phyloP scores from a whole-genome alignment of 92 coral and sea anemone species.

The Epizoanthus fatuus region DNA sequence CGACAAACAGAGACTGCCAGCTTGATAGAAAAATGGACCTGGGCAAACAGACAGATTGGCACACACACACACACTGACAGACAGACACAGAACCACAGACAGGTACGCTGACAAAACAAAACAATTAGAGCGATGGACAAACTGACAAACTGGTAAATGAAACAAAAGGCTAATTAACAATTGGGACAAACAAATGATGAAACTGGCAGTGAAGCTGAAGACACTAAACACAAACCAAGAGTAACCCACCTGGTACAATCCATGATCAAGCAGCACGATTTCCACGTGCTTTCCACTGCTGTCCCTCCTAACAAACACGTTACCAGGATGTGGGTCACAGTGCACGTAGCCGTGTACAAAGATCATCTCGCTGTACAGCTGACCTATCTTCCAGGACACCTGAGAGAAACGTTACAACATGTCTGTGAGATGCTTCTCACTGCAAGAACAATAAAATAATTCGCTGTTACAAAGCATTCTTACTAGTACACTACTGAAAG shows the following conservation, averaged over 20 bases:
- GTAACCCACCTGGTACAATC: slow-evolving; percentile 89
- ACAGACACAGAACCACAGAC: too few species aligned
- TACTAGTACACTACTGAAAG: too few species aligned
- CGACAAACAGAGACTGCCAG: too few species aligned
- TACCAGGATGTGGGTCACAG: slow-evolving; percentile 99
- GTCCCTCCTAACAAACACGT: slow-evolving; percentile 84
- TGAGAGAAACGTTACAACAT: slow-evolving; percentile 6
- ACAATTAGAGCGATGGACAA: too few species aligned
- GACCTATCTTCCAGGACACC: slow-evolving; percentile 95
- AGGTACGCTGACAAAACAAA: too few species aligned
- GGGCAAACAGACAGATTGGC: background rate
- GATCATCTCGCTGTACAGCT: slow-evolving; percentile 98
- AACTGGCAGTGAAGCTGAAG: background rate
- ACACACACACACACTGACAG: background rate
- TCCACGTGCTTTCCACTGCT: slow-evolving; percentile 77
- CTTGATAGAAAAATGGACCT: background rate
- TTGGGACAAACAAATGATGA: too few species aligned
- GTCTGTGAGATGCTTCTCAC: too few species aligned
- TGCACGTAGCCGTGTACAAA: slow-evolving; percentile 97
- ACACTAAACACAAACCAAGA: too few species aligned
- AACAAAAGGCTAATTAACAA: too few species aligned
- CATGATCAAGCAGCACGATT: slow-evolving; percentile 95
- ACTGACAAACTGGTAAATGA: too few species aligned
- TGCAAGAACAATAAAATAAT: too few species aligned
- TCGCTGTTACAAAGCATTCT: too few species aligned